Evolutionary conservation across 2,113 vertebrate species (phyloP), one percentile per base, ranked within the genome.

Genomic region (Perognathus longimembris): DNA sequence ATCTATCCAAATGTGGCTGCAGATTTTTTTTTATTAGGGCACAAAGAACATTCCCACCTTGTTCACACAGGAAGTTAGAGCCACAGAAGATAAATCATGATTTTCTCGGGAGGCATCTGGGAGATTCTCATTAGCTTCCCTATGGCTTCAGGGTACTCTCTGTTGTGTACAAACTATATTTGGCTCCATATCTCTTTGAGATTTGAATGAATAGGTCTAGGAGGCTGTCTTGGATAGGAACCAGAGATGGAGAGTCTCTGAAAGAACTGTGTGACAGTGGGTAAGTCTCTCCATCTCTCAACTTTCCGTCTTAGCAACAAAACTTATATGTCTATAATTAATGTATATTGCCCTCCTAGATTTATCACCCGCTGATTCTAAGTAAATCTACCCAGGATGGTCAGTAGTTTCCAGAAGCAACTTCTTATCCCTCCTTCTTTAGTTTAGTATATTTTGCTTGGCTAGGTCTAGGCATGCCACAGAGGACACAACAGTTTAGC

Each of bases 1-100:
- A 79, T 11, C 18, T 91, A n/a, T 50, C 26, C 22, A 50, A 50
- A 88, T 95, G 45, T 61, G 50, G 54, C 42, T 81, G 59, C 28
- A 54, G 50, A 22, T 73, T 8, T 94, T 79, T 94, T 79, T 88
- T 66, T 15, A 24, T 83, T 79, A 45, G 69, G 86, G 42, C 73
- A 21, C 18, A 38, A 24, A 79, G n/a, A 20, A 0, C 15, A 2
- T 63, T 61, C 40, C 38, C 18, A 38, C 40, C 59, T 50, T 40
- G 40, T 78, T 28, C 24, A 67, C n/a, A 38, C 18, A 88, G 21
- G 59, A 85, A 45, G 38, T 86, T 74, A 93, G 88, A 90, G 57
- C 15, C 54, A 34, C 32, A 73, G 26, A 88, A 7, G 54, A 82
- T 94, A 84, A 85, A 20, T 75, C 7, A 10, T 30, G 12, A 64